Evolutionary conservation across 2,888 invertebrate species (phyloP).

Genomic region (Athalia rosae): DNA sequence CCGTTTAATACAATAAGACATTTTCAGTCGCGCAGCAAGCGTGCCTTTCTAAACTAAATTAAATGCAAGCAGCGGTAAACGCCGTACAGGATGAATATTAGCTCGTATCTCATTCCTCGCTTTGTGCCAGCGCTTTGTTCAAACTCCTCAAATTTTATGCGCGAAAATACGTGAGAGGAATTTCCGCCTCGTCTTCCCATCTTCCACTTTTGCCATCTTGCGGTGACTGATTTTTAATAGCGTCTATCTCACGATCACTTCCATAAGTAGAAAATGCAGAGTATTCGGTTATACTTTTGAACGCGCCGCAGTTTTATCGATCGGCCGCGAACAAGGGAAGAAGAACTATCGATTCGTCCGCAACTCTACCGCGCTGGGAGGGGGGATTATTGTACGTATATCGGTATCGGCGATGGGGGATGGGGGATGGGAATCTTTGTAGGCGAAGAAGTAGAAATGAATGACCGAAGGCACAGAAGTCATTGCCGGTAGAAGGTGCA

Average conservation of each 20-base stretch:
- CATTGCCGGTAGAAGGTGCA: neutral
- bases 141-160: neutral
- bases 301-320: too few species aligned
- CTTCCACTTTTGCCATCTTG: neutral
- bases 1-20: constrained; percentile 39
- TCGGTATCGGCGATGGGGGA: neutral
- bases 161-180: neutral
- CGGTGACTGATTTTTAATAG: too few species aligned
- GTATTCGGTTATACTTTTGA: too few species aligned
- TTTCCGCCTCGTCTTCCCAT: neutral
- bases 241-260: too few species aligned
- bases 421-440: neutral
- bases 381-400: neutral
- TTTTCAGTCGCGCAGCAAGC: constrained; percentile 25
- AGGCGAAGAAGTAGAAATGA: neutral
- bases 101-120: neutral
- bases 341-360: neutral
- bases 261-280: too few species aligned
- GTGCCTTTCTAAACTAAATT: constrained; percentile 29
- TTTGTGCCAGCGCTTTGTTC: neutral
- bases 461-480: neutral
- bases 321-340: too few species aligned
- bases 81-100: constrained; percentile 2
- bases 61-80: constrained; percentile 35
- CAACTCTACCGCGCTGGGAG: neutral